These are phyloP conservation scores for Chloropsis cyanopogon DNA, from an alignment of 2,113 vertebrate genomes.

Conservation along the genomic window DNA sequence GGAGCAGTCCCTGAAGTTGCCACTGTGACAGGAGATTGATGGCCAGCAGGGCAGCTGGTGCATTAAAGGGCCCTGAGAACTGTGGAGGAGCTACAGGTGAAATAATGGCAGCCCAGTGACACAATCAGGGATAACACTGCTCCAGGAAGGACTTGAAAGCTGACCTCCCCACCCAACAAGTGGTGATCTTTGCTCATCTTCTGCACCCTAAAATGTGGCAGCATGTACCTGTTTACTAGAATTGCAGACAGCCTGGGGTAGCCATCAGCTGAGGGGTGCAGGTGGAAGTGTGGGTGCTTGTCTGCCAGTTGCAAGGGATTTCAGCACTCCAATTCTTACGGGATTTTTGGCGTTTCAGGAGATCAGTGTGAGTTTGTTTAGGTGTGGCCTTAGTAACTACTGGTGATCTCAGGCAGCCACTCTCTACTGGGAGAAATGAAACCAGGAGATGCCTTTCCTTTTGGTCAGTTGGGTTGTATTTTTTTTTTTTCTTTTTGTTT, in stretches of 20 bases:
- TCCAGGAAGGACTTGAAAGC: not conserved
- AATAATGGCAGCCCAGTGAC: not conserved
- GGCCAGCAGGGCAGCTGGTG: not conserved
- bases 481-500: accelerated
- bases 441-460: not conserved
- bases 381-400: not conserved
- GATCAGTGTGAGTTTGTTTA: not conserved
- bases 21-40: not conserved
- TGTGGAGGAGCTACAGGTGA: not conserved
- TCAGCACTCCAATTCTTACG: not conserved
- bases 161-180: not conserved
- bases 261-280: not conserved
- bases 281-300: accelerated
- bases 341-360: not conserved
- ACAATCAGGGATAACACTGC: not conserved
- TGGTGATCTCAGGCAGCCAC: not conserved
- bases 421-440: not conserved
- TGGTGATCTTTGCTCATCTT: not conserved
- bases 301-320: not conserved
- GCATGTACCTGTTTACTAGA: not conserved
- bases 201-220: not conserved
- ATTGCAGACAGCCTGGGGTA: not conserved
- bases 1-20: not conserved
- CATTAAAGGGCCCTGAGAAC: not conserved
- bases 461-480: not conserved